These are phyloP conservation scores for Gandaritis pyraliata DNA, from an alignment of 2,888 invertebrate genomes.

Conservation along the genomic window DNA sequence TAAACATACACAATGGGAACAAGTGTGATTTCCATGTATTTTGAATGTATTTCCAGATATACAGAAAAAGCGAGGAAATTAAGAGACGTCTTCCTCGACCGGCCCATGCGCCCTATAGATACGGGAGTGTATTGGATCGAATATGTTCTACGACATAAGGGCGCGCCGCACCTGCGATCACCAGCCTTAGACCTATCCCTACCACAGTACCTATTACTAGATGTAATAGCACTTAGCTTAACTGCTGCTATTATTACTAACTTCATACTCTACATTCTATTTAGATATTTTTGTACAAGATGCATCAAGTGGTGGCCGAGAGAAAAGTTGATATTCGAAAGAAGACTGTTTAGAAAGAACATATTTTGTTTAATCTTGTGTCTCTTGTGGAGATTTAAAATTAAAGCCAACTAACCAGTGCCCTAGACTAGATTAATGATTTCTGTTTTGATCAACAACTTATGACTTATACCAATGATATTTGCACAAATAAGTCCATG, in stretches of 20 bases:
- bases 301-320: constrained; percentile 76
- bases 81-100: constrained; percentile 81
- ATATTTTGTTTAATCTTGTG: constrained; percentile 63
- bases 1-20: too few species aligned
- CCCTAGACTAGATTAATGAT: constrained; percentile 33
- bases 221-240: constrained; percentile 67
- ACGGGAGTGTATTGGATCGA: constrained; percentile 87
- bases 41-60: constrained; percentile 70
- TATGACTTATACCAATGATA: constrained; percentile 3
- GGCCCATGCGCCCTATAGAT: constrained; percentile 84
- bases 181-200: constrained; percentile 76
- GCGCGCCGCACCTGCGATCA: constrained; percentile 80
- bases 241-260: constrained; percentile 57
- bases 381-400: constrained; percentile 72
- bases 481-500: neutral
- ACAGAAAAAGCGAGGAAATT: constrained; percentile 75
- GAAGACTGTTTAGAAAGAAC: constrained; percentile 67
- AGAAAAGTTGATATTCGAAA: constrained; percentile 67
- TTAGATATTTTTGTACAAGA: constrained; percentile 71
- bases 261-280: constrained; percentile 68
- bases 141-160: constrained; percentile 85
- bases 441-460: constrained; percentile 21
- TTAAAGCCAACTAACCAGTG: constrained; percentile 67
- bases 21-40: neutral
- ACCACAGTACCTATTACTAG: constrained; percentile 75